phyloP scores from a whole-genome alignment of 2,113 vertebrate species.

The Ailuropoda melanoleuca region DNA sequence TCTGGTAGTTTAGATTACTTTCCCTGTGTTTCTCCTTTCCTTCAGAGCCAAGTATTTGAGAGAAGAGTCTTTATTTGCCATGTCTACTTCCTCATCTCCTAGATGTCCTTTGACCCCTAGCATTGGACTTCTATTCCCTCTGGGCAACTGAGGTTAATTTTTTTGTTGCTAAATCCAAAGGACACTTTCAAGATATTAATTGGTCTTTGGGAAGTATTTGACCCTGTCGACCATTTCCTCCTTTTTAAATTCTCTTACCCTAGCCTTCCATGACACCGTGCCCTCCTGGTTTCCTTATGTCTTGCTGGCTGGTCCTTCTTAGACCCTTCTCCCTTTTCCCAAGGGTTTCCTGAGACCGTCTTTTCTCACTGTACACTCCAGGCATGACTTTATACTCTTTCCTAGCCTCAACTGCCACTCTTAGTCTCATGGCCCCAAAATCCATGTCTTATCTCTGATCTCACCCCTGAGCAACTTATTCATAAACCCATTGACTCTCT shows the following conservation, averaged over 20 bases:
- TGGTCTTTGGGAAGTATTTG: not conserved
- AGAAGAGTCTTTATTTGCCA: not conserved
- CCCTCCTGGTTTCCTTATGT: not conserved
- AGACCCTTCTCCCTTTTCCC: not conserved
- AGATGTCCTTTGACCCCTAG: not conserved
- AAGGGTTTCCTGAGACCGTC: not conserved
- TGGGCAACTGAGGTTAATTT: not conserved
- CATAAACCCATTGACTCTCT: not conserved
- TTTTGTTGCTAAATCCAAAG: constrained; percentile 30
- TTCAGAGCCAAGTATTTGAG: not conserved
- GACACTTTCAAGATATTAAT: not conserved
- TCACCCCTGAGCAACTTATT: not conserved
- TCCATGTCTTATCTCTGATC: not conserved
- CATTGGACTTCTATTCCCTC: not conserved
- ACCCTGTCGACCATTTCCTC: not conserved
- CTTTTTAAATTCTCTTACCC: not conserved
- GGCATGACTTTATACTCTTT: not conserved
- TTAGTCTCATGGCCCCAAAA: not conserved
- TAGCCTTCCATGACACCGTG: not conserved
- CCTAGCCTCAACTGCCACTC: not conserved
- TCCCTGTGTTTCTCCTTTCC: not conserved
- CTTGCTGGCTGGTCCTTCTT: not conserved
- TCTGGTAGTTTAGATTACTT: not conserved
- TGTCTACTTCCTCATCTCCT: not conserved
- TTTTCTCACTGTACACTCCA: not conserved